Evolutionary conservation across 1,140 invertebrate genomes (phyloP), one percentile per base, ranked within the genome.

Genomic region (Bombus superbus): DNA sequence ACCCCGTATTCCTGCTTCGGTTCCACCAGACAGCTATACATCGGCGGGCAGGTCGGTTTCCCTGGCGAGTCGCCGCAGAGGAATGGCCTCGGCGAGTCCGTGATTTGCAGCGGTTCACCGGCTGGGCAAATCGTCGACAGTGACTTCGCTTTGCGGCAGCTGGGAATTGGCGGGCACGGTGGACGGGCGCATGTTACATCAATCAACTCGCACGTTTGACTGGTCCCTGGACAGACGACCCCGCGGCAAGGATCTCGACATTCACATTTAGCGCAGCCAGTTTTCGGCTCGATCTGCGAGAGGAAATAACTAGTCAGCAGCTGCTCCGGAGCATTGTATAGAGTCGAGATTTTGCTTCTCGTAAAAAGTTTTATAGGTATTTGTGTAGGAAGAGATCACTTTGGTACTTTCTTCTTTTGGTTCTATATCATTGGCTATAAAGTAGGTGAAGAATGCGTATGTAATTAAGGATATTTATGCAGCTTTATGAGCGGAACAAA

Each of bases 1-100:
- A 98, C 97, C 0, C 98, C 98, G 92, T 98, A 98, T 87, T 98
- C 98, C 89, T 98, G 97, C 82, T 97, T 97, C 95, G 94, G 79
- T 90, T 98, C 96, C 9, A 98, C 97, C 72, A 97, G 95, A 91
- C 98, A 98, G 89, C 96, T 96, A 93, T 98, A 98, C 71, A 98
- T 95, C 0, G 97, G 97, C 10, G 98, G 98, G 92, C 98, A 98
- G 68, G 96, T 96, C 1, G 98, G 98, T 94, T 98, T 98, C 28
- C 97, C 97, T 2, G 97, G 96, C 62, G 97, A 96, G 38, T 96
- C 96, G n/a, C 98, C 98, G 92, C 98, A 98, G 2, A 98, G 94
- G 92, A 98, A 98, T 0, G 98, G 98, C 68, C 97, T 94, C 4
- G 96, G 96, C 6, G 97, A 97, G 85, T 97, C 97, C 1, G 97